Conservation (phyloP, 1,140 invertebrate species). For the Paraescarpia echinospica region DNA sequence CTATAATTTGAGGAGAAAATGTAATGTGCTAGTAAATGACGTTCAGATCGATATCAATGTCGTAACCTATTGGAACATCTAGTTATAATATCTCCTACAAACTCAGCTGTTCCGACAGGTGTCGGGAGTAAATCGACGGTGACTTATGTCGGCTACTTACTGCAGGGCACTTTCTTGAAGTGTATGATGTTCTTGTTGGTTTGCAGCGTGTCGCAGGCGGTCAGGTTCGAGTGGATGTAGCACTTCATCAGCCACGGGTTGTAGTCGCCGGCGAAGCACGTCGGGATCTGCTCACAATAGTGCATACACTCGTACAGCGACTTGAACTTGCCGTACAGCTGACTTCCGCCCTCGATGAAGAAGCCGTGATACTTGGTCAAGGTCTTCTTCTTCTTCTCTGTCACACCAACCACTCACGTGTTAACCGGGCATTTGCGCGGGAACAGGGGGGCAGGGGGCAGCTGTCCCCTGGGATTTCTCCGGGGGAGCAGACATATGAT, state of each 20-base stretch:
- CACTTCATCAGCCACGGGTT: slow-evolving; percentile 24
- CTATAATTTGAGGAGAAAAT: no score
- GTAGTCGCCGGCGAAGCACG: slow-evolving; percentile 25
- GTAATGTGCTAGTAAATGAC: no score
- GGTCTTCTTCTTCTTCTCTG: slow-evolving; percentile 18
- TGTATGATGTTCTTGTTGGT: slow-evolving; percentile 13
- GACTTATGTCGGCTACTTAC: slow-evolving; percentile 14
- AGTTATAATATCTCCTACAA: no score
- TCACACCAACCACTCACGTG: neutral
- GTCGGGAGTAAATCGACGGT: neutral
- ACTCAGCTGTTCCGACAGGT: neutral
- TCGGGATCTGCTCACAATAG: slow-evolving; percentile 19
- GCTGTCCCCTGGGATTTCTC: no score
- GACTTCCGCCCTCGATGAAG: slow-evolving; percentile 22
- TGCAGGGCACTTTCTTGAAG: slow-evolving; percentile 27
- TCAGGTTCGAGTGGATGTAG: slow-evolving; percentile 26
- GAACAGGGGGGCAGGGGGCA: no score
- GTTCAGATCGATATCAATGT: no score
- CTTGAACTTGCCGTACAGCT: slow-evolving; percentile 23
- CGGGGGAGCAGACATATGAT: no score
- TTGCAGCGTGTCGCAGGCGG: slow-evolving; percentile 19
- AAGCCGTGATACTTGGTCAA: slow-evolving; percentile 20
- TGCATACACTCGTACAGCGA: slow-evolving; percentile 21
- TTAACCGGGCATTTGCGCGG: neutral
- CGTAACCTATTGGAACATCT: no score